Conservation (phyloP, 2,888 invertebrate species). For the Eupithecia pulchellata region DNA sequence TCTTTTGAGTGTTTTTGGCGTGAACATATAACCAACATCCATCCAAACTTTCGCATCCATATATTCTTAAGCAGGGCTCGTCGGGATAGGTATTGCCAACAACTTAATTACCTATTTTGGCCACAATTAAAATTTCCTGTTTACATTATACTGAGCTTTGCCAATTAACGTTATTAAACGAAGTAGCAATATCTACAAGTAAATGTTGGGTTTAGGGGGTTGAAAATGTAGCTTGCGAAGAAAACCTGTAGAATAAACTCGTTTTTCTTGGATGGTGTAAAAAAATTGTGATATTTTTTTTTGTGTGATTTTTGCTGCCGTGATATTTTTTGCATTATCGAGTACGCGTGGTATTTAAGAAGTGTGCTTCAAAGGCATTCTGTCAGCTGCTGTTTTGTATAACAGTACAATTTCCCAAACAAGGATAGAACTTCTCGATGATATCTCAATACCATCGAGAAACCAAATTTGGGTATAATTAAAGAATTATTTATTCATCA, state of each 20-base stretch:
- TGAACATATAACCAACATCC: neutral
- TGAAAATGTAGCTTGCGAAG: neutral
- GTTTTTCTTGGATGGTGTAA: neutral
- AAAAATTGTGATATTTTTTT: neutral
- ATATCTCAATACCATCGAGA: too few relatives aligned
- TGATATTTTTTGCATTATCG: neutral
- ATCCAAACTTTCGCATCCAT: neutral
- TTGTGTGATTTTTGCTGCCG: neutral
- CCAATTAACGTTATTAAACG: constrained; percentile 10
- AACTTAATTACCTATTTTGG: constrained; percentile 29
- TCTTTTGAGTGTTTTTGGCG: neutral
- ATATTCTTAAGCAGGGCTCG: constrained; percentile 23
- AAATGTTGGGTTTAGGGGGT: neutral
- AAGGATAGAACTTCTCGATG: too few relatives aligned
- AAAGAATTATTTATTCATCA: too few relatives aligned
- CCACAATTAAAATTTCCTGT: constrained; percentile 20
- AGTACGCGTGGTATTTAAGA: neutral
- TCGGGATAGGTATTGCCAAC: constrained; percentile 26
- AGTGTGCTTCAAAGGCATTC: too few relatives aligned
- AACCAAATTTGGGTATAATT: too few relatives aligned
- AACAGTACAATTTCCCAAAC: neutral
- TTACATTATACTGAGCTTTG: constrained; percentile 16
- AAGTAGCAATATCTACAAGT: constrained; percentile 8
- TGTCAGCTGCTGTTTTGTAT: neutral
- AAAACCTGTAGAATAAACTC: neutral